Percentiles rank a stretch among this genome's conserved stretches.
Conservation (phyloP, 1,140 invertebrate genomes). For the Gryllus bimaculatus region DNA sequence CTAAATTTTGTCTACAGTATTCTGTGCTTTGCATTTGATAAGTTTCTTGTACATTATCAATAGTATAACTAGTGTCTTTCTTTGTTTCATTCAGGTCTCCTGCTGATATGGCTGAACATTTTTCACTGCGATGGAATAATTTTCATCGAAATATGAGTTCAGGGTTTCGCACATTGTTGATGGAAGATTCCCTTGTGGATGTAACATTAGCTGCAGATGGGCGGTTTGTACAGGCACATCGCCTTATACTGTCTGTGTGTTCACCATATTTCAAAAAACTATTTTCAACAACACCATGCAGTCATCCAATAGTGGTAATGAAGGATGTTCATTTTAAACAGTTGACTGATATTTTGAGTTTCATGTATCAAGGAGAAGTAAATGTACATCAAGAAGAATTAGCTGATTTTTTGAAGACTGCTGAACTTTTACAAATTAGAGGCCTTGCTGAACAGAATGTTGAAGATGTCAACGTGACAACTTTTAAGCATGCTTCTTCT, state of each 20-base stretch:
- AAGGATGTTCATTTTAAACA: constrained; percentile 69
- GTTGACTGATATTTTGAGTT: constrained; percentile 66
- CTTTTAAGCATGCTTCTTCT: no score
- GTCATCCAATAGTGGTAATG: constrained; percentile 67
- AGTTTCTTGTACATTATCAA: no score
- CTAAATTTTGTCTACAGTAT: no score
- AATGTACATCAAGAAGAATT: constrained; percentile 76
- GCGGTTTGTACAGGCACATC: constrained; percentile 59
- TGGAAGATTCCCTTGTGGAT: constrained; percentile 57
- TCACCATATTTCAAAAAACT: constrained; percentile 63
- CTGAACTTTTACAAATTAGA: constrained; percentile 75
- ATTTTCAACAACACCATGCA: constrained; percentile 49
- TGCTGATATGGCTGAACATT: constrained; percentile 36
- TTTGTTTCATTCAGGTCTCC: not conserved
- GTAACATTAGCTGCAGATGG: constrained; percentile 62
- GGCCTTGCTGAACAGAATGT: constrained; percentile 53
- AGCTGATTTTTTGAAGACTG: constrained; percentile 70
- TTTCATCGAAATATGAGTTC: constrained; percentile 52
- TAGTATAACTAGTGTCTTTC: not conserved
- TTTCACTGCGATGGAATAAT: constrained; percentile 56
- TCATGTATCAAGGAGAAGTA: constrained; percentile 81
- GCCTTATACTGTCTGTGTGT: constrained; percentile 61
- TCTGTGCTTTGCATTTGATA: no score
- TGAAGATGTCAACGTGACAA: no score
- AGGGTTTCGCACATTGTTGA: constrained; percentile 50